Evolutionary conservation across 2,888 invertebrate species (phyloP).

Genomic region (Cephus pulcher): DNA sequence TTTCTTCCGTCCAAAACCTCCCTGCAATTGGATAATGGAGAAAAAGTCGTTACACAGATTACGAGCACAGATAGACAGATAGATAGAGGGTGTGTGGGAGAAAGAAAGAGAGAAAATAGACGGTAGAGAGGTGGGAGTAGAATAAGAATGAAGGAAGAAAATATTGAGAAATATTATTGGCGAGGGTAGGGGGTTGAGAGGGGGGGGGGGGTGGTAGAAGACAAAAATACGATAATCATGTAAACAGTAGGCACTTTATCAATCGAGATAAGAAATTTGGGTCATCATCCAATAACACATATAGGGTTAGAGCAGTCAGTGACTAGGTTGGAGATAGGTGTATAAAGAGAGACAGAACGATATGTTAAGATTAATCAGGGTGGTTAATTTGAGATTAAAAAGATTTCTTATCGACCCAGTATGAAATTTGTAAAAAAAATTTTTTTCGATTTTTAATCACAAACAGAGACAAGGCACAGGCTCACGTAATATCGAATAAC

Average conservation of each 20-base stretch:
- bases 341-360: not conserved
- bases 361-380: not conserved
- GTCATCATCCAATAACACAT: not conserved
- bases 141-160: constrained; percentile 23
- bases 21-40: constrained; percentile 76
- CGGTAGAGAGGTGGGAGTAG: constrained; percentile 20
- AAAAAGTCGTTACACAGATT: constrained; percentile 67
- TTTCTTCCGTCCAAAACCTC: constrained; percentile 96
- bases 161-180: constrained; percentile 14
- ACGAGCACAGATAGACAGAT: constrained; percentile 45
- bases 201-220: constrained; percentile 27
- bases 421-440: not conserved
- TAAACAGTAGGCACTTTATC: constrained; percentile 17
- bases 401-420: not conserved
- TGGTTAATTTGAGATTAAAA: not conserved
- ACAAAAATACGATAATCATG: constrained; percentile 32
- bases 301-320: not conserved
- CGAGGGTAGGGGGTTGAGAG: constrained; percentile 28
- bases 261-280: not conserved
- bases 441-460: not conserved
- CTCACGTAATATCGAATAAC: not conserved
- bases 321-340: not conserved
- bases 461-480: not conserved
- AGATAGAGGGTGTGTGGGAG: constrained; percentile 2
- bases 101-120: constrained; percentile 8